These are phyloP conservation scores for Calonectris borealis DNA, from an alignment of 2,113 vertebrate species.

Conservation along the genomic window DNA sequence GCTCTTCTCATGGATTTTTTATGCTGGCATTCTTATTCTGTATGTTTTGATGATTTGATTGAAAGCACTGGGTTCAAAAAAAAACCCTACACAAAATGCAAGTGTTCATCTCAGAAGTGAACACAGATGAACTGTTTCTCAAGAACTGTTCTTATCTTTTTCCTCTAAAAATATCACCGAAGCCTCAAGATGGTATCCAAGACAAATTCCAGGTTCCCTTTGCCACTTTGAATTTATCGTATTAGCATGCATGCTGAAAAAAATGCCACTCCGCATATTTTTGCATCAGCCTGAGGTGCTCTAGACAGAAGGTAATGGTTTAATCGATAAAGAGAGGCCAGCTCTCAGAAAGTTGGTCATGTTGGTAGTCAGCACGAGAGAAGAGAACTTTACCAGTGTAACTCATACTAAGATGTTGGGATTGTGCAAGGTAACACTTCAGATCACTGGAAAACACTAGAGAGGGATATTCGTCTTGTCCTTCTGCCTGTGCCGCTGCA, in stretches of 20 bases:
- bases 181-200: not conserved
- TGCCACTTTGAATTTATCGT: accelerated
- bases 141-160: not conserved
- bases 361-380: accelerated
- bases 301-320: accelerated
- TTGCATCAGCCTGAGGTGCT: not conserved
- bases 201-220: not conserved
- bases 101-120: accelerated
- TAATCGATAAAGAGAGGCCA: accelerated
- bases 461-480: accelerated
- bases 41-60: not conserved
- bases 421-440: accelerated
- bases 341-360: not conserved
- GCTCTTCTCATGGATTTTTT: not conserved
- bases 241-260: accelerated
- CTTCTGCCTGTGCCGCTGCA: accelerated
- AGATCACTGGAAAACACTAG: not conserved
- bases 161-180: not conserved
- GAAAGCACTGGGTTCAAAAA: not conserved
- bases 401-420: accelerated
- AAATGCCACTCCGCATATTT: accelerated
- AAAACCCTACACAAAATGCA: not conserved
- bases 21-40: not conserved
- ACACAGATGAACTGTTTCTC: not conserved
- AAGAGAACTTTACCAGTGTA: too few relatives aligned